These are phyloP conservation scores for Drosophila antonietae DNA, from an alignment of 2,888 invertebrate genomes.

Conservation along the genomic window DNA sequence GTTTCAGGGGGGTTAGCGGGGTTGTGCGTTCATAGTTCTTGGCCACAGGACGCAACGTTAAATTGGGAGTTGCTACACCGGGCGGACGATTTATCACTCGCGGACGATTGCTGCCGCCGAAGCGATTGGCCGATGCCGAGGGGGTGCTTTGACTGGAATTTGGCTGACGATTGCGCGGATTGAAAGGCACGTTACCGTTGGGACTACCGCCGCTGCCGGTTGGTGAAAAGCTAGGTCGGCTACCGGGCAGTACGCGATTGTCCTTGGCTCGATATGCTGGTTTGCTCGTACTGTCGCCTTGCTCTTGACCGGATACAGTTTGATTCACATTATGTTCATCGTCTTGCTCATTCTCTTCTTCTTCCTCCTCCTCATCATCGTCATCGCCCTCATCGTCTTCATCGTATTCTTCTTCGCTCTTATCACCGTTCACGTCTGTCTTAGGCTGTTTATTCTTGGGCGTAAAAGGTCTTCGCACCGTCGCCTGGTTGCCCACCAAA, in stretches of 20 bases:
- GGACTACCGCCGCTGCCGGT: conserved; percentile 30
- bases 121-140: conserved; percentile 43
- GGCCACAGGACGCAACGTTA: conserved; percentile 82
- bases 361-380: conserved; percentile 12
- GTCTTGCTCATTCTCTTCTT: conserved; percentile 5
- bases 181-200: conserved; percentile 62
- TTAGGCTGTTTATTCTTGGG: conserved; percentile 36
- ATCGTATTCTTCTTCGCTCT: conserved; percentile 47
- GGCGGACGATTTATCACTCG: conserved; percentile 81
- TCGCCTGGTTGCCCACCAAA: conserved; percentile 31
- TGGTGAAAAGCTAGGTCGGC: conserved; percentile 46
- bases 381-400: conserved; percentile 41
- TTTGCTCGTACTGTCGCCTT: conserved; percentile 25
- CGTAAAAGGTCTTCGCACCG: conserved; percentile 49
- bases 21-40: conserved; percentile 77
- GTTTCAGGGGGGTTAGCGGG: conserved; percentile 74
- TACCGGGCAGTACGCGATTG: conserved; percentile 64
- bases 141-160: conserved; percentile 9
- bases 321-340: not conserved
- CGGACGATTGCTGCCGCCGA: conserved; percentile 65
- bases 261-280: conserved; percentile 58
- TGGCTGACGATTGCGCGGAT: conserved; percentile 52
- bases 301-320: conserved; percentile 24
- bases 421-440: conserved; percentile 21
- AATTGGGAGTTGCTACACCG: conserved; percentile 70